These are phyloP conservation scores for Pangasius sanitwongsei DNA, from an alignment of 2,797 vertebrate genomes.

Conservation along the genomic window DNA sequence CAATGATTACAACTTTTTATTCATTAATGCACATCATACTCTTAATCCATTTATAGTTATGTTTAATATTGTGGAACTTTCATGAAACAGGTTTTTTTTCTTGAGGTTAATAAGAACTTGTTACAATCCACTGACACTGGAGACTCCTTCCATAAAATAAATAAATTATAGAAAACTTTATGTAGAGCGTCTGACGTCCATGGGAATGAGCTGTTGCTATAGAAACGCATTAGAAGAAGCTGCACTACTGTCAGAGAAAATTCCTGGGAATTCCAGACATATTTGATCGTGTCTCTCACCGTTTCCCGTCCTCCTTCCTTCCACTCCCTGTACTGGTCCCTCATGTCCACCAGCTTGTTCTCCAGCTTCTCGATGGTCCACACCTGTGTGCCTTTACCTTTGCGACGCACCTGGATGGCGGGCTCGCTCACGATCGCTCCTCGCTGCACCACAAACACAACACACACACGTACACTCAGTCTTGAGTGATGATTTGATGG, in stretches of 20 bases:
- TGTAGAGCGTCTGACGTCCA: background rate
- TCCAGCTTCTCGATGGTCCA: conserved; percentile 98
- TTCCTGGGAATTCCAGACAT: background rate
- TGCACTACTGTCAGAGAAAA: background rate
- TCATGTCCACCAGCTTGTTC: conserved; percentile 97
- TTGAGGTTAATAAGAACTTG: background rate
- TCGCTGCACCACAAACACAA: conserved; percentile 73
- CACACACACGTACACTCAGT: background rate
- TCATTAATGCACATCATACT: background rate
- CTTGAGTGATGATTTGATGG: too few species aligned
- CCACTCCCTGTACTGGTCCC: conserved; percentile 97
- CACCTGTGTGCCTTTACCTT: conserved; percentile 90
- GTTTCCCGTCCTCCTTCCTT: conserved; percentile 84
- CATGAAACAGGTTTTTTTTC: too few species aligned
- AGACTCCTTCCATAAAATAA: background rate
- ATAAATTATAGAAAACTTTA: background rate
- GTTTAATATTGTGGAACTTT: background rate
- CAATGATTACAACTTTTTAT: background rate
- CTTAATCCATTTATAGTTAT: background rate
- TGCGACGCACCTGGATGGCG: conserved; percentile 93
- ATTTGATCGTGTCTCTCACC: conserved; percentile 58
- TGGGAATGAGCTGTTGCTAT: background rate
- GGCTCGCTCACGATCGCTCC: conserved; percentile 96
- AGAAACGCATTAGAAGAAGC: background rate
- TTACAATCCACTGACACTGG: background rate